Percentiles rank a stretch among this genome's conserved stretches.
These are phyloP conservation scores for Potamarius usumacintae DNA, from an alignment of 2,113 vertebrate genomes.

Conservation along the genomic window DNA sequence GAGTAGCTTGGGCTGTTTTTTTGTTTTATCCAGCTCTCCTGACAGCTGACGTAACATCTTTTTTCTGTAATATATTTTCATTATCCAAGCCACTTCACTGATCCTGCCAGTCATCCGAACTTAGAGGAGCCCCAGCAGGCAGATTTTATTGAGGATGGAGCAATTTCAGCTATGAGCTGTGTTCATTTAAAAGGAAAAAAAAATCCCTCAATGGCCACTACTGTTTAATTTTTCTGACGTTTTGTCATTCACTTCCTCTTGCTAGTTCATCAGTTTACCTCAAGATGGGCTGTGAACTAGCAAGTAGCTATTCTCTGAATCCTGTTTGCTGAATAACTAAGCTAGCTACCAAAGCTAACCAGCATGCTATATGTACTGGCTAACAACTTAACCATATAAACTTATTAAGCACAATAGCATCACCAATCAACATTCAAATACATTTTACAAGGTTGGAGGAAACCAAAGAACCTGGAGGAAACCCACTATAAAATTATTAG, in stretches of 20 bases:
- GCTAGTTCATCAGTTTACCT: neutral
- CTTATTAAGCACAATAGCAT: neutral
- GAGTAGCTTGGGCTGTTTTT: neutral
- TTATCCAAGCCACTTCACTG: neutral
- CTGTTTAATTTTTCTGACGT: neutral
- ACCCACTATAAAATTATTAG: neutral
- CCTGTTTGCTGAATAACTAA: neutral
- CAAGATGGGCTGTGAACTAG: neutral
- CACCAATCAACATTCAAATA: neutral
- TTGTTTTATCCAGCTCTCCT: constrained; percentile 4
- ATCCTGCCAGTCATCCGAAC: neutral
- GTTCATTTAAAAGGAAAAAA: neutral
- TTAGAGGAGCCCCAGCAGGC: neutral
- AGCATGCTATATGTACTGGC: neutral
- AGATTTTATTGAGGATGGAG: neutral
- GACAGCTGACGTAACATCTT: constrained; percentile 13
- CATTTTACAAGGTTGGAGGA: neutral
- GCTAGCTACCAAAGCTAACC: neutral
- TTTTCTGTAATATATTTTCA: constrained; percentile 3
- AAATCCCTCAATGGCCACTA: neutral
- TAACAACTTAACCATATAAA: neutral
- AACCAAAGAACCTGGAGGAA: neutral
- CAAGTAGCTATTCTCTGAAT: neutral
- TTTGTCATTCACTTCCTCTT: neutral
- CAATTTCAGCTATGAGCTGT: neutral